Evolutionary conservation across 2,113 vertebrate genomes (phyloP).

Genomic region (Athene noctua): DNA sequence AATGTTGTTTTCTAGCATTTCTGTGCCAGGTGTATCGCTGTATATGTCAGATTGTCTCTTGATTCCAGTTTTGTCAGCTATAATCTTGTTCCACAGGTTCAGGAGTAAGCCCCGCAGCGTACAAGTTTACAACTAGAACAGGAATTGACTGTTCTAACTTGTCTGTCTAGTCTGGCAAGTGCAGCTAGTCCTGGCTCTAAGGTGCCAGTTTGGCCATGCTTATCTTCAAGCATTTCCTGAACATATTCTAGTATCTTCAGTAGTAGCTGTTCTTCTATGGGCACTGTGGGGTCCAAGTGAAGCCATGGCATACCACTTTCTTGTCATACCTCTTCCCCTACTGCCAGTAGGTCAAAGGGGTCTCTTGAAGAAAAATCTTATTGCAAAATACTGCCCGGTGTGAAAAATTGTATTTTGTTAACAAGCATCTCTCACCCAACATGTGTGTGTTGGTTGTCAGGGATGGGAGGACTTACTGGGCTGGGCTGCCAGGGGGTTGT

Average conservation of each 20-base stretch:
- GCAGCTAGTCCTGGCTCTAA: not conserved
- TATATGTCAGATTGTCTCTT: not conserved
- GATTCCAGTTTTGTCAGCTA: not conserved
- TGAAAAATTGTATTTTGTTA: not conserved
- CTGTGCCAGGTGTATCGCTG: accelerated
- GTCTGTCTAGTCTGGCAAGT: not conserved
- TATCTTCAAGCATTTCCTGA: not conserved
- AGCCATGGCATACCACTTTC: not conserved
- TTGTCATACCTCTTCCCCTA: not conserved
- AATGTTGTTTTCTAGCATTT: not conserved
- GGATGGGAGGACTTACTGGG: not conserved
- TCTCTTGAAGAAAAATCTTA: not conserved
- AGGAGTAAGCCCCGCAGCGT: not conserved
- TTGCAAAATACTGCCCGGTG: not conserved
- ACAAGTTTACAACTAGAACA: not conserved
- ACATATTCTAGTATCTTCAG: accelerated
- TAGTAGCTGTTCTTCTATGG: not conserved
- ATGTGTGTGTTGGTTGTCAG: not conserved
- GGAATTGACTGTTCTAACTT: not conserved
- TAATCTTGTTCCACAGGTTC: not conserved
- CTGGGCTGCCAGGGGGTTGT: not conserved
- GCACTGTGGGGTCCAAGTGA: not conserved
- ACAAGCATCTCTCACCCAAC: not conserved
- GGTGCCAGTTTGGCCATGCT: not conserved
- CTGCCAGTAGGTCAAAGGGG: not conserved